A percentile compares a stretch with the other conserved stretches of the same genome.
phyloP scores from a whole-genome alignment of 2,113 vertebrate species.

The Carassius carassius region DNA sequence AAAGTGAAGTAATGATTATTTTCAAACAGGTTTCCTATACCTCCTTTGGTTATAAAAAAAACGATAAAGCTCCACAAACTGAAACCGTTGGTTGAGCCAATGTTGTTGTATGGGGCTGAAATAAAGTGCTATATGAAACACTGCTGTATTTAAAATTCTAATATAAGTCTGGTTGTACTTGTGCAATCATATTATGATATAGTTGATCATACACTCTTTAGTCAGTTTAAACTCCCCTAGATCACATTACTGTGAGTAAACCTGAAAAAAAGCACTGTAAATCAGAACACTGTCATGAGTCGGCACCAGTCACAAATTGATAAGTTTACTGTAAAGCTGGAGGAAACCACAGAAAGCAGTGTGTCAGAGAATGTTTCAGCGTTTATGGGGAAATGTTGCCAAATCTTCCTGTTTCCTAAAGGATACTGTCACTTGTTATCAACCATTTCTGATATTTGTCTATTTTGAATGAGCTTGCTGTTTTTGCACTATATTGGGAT shows the following conservation, averaged over 20 bases:
- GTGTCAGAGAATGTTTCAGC: background rate
- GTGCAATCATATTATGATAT: background rate
- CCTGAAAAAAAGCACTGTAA: background rate
- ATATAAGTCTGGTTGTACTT: background rate
- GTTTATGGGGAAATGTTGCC: conserved; percentile 4
- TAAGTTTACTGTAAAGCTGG: conserved; percentile 2
- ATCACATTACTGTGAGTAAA: conserved; percentile 36
- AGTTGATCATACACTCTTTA: conserved; percentile 6
- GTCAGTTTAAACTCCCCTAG: conserved; percentile 9
- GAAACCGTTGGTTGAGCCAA: background rate
- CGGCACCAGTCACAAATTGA: background rate
- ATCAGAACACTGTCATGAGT: background rate
- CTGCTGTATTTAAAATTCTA: background rate
- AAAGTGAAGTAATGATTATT: background rate
- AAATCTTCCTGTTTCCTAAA: background rate
- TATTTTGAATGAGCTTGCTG: background rate
- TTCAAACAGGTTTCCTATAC: background rate
- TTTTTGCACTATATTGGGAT: background rate
- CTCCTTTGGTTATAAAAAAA: background rate
- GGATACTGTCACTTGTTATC: conserved; percentile 20
- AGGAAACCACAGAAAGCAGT: background rate
- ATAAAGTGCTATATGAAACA: background rate
- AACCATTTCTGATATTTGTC: background rate
- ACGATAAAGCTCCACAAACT: background rate
- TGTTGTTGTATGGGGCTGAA: background rate